Evolutionary conservation across 2,888 invertebrate species (phyloP).

Genomic region (Diadegma fenestrale): DNA sequence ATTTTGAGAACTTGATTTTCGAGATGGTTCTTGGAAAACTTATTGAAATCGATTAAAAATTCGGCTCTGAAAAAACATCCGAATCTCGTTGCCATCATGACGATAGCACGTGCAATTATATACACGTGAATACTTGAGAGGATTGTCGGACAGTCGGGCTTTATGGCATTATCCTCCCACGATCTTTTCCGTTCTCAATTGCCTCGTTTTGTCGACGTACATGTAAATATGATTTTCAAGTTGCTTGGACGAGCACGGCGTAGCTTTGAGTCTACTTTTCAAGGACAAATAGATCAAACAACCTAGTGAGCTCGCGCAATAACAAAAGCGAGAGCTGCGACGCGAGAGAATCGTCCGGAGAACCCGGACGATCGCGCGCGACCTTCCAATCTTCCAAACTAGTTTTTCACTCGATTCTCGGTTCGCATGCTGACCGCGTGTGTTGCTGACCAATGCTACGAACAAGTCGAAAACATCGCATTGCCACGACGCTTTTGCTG

Average conservation of each 20-base stretch:
- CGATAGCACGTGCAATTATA: background rate
- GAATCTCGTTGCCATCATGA: background rate
- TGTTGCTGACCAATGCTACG: background rate
- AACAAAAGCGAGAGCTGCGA: background rate
- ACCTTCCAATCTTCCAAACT: background rate
- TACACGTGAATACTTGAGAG: conserved; percentile 19
- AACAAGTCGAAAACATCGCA: conserved; percentile 18
- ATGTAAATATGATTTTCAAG: conserved; percentile 29
- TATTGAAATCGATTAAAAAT: background rate
- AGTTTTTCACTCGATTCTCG: background rate
- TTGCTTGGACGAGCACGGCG: background rate
- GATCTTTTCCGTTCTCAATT: conserved; percentile 67
- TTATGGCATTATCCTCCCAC: conserved; percentile 32
- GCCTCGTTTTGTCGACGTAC: conserved; percentile 58
- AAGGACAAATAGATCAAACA: background rate
- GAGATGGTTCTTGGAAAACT: background rate
- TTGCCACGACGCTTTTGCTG: background rate
- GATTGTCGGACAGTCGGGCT: conserved; percentile 11
- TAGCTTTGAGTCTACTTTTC: background rate
- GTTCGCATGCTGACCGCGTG: background rate
- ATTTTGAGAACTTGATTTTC: no score
- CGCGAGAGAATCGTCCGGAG: background rate
- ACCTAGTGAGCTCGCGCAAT: background rate
- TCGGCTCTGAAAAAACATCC: background rate
- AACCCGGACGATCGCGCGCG: background rate